phyloP scores from a whole-genome alignment of 2,113 vertebrate species.

The Nibea albiflora region DNA sequence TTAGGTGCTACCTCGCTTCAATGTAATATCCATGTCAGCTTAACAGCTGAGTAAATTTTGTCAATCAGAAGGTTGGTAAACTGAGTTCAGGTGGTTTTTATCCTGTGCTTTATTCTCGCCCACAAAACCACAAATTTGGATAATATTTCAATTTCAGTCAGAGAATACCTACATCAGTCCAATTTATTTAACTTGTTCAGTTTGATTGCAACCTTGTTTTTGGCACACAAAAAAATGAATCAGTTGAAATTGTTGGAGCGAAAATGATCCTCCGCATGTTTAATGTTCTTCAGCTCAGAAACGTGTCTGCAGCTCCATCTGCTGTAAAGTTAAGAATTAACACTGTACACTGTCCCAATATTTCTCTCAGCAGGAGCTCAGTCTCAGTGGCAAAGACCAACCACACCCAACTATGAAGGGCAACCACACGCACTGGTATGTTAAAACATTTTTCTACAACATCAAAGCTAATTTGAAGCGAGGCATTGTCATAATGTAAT shows the following conservation, averaged over 20 bases:
- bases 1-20: neutral
- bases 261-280: conserved; percentile 35
- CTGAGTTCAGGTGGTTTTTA: conserved; percentile 34
- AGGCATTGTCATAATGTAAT: neutral
- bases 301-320: conserved; percentile 76
- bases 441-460: conserved; percentile 11
- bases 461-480: conserved; percentile 16
- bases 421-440: conserved; percentile 93
- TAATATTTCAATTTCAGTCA: conserved; percentile 15
- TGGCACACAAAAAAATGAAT: conserved; percentile 25
- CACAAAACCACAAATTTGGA: conserved; percentile 30
- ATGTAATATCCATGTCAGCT: neutral
- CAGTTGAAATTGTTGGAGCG: conserved; percentile 31
- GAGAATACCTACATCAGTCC: conserved; percentile 21
- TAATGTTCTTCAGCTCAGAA: conserved; percentile 23
- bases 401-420: conserved; percentile 94
- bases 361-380: conserved; percentile 83
- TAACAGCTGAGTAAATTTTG: conserved; percentile 23
- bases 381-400: conserved; percentile 94
- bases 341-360: conserved; percentile 1
- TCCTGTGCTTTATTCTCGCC: conserved; percentile 22
- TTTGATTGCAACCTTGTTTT: conserved; percentile 54
- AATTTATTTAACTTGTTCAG: conserved; percentile 36
- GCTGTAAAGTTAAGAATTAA: conserved; percentile 58
- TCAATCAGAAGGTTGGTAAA: conserved; percentile 41